These are phyloP conservation scores for Ailurus styani DNA, from an alignment of 2,113 vertebrate genomes.

Conservation along the genomic window DNA sequence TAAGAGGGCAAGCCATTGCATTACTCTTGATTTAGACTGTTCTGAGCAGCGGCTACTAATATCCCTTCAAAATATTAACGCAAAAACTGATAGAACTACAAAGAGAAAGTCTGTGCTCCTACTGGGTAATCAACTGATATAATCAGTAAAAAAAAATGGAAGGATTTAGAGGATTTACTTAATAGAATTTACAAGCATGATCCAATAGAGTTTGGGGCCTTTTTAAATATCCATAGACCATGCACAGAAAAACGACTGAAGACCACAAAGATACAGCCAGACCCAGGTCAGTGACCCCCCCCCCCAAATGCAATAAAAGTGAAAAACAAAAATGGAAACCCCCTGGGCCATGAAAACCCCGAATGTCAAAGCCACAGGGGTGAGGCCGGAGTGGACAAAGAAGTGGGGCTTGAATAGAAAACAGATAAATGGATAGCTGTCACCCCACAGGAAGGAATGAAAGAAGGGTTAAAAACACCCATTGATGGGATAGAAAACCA, in stretches of 20 bases:
- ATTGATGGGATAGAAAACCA: neutral
- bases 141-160: neutral
- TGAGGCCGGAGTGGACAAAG: neutral
- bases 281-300: neutral
- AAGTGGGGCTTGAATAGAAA: accelerated
- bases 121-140: neutral
- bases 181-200: neutral
- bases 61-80: neutral
- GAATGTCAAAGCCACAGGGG: no score
- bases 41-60: neutral
- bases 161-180: neutral
- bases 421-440: accelerated
- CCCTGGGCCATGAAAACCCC: neutral
- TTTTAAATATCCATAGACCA: neutral
- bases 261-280: neutral
- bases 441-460: neutral
- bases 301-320: accelerated
- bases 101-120: accelerated
- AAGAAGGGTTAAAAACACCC: no score
- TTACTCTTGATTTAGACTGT: neutral
- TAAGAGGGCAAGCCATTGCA: accelerated
- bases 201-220: no score
- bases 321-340: neutral
- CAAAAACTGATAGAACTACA: neutral
- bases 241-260: neutral